A percentile compares a stretch with the other conserved stretches of the same genome.
Conservation (phyloP, 2,797 vertebrate genomes). For the Florisuga fusca region DNA sequence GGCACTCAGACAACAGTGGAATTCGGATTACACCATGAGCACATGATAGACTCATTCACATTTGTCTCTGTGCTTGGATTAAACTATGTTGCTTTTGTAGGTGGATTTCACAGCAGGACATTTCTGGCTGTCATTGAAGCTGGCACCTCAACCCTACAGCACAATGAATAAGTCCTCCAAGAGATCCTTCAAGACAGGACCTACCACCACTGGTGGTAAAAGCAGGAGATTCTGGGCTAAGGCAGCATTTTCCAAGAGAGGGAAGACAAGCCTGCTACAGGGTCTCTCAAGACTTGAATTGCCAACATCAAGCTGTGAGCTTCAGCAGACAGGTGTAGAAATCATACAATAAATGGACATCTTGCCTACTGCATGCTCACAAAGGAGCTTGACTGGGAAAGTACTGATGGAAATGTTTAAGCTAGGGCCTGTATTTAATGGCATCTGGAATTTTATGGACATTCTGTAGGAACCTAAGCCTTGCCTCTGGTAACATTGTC, state of each 20-base stretch:
- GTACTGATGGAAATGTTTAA: neutral
- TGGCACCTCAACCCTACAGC: neutral
- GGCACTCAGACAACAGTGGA: neutral
- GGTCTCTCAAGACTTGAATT: neutral
- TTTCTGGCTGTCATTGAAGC: neutral
- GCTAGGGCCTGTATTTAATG: neutral
- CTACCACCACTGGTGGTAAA: neutral
- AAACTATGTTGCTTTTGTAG: neutral
- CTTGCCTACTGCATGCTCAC: neutral
- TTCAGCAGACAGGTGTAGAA: neutral
- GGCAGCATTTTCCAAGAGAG: neutral
- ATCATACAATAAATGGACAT: neutral
- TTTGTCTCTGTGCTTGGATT: neutral
- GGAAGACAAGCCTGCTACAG: neutral
- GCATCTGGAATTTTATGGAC: neutral
- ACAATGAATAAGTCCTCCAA: neutral
- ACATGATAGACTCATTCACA: neutral
- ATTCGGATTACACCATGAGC: accelerated
- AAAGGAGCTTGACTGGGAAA: neutral
- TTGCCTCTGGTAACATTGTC: neutral
- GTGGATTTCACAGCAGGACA: neutral
- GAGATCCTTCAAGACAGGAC: neutral
- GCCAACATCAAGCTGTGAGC: neutral
- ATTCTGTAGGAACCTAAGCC: neutral
- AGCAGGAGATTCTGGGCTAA: neutral